Evolutionary conservation across 92 coral and sea anemone species (phyloP).

Genomic region (Bergia sp.): DNA sequence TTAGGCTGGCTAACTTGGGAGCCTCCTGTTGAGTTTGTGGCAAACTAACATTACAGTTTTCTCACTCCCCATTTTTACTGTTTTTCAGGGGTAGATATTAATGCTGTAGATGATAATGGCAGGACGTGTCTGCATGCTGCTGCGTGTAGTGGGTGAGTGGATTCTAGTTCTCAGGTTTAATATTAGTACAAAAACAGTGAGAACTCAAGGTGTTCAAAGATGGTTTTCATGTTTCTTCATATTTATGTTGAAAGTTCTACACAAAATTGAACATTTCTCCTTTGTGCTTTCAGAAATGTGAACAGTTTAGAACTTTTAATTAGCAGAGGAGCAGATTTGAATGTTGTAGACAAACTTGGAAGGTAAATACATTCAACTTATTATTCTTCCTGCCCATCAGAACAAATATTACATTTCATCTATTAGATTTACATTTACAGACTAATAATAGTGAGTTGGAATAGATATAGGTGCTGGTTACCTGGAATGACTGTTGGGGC

Average conservation of each 20-base stretch:
- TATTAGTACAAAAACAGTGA: no score
- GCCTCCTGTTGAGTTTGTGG: not conserved
- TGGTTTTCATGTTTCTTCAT: no score
- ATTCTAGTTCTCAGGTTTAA: no score
- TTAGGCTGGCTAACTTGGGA: not conserved
- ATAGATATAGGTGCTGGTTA: no score
- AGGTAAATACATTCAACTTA: constrained; percentile 55
- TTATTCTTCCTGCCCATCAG: no score
- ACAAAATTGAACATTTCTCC: not conserved
- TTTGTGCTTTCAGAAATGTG: constrained; percentile 70
- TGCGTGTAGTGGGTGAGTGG: constrained; percentile 96
- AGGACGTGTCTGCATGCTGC: constrained; percentile 95
- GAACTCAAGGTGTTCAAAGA: no score
- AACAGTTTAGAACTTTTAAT: constrained; percentile 88
- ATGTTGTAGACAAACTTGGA: constrained; percentile 90
- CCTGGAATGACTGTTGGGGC: no score
- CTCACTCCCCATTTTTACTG: not conserved
- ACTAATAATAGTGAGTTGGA: no score
- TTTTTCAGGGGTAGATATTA: constrained; percentile 82
- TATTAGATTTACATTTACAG: no score
- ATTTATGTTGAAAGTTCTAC: not conserved
- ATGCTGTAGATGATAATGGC: constrained; percentile 79
- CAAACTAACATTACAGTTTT: not conserved
- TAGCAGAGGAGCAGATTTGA: constrained; percentile 85
- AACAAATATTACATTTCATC: no score